A percentile compares a stretch with the other conserved stretches of the same genome.
phyloP scores from a whole-genome alignment of 2,113 vertebrate species.

The Ciconia boyciana region DNA sequence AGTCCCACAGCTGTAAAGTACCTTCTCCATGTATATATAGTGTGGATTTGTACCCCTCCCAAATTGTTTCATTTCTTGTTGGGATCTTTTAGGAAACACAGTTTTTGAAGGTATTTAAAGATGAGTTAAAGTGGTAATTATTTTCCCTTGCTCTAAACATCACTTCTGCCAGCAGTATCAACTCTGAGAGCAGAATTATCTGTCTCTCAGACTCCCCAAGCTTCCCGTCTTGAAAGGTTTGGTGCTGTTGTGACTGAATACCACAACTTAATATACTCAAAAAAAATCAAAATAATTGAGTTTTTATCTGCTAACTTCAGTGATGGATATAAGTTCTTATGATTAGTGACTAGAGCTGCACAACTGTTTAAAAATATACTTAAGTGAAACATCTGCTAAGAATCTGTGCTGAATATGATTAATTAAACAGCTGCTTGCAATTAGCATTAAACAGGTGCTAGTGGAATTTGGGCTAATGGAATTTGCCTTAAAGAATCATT shows the following conservation, averaged over 20 bases:
- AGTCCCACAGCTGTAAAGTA: neutral
- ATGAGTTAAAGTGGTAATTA: neutral
- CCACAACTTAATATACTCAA: neutral
- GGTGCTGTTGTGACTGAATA: neutral
- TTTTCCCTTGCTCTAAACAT: neutral
- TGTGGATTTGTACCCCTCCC: neutral
- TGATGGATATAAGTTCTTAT: neutral
- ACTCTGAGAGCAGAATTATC: neutral
- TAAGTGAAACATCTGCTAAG: neutral
- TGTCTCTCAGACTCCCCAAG: neutral
- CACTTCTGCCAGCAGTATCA: neutral
- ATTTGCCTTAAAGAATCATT: neutral
- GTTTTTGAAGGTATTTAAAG: neutral
- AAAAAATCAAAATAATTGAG: neutral
- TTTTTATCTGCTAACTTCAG: neutral
- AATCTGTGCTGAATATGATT: neutral
- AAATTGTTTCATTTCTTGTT: neutral
- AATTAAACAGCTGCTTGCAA: neutral
- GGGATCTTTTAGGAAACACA: neutral
- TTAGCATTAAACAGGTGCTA: neutral
- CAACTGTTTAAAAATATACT: neutral
- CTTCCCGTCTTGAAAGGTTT: neutral
- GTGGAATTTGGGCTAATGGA: neutral
- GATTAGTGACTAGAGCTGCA: neutral
- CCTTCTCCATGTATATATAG: neutral